Conservation (phyloP, 2,888 invertebrate genomes). For the Yponomeuta plumbellus region DNA sequence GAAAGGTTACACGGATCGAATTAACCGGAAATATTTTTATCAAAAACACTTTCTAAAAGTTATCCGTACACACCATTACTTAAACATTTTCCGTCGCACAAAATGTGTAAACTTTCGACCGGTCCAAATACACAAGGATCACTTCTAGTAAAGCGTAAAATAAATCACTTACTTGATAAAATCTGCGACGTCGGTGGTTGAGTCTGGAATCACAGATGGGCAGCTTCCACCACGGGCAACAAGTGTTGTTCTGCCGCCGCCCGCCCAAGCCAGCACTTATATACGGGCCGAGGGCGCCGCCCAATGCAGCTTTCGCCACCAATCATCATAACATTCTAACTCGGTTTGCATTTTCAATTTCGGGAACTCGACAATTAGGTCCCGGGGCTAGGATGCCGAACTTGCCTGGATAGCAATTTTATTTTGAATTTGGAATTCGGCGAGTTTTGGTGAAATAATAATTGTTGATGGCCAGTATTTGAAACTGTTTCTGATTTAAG, state of each 20-base stretch:
- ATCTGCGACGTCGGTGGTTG: too few species aligned
- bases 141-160: background rate
- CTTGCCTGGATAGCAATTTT: background rate
- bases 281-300: slow-evolving; percentile 56
- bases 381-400: background rate
- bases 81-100: too few species aligned
- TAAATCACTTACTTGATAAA: slow-evolving; percentile 19
- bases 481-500: too few species aligned
- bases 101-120: background rate
- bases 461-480: too few species aligned
- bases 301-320: slow-evolving; percentile 58
- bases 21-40: too few species aligned
- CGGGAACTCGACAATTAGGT: slow-evolving; percentile 3
- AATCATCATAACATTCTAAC: slow-evolving; percentile 51
- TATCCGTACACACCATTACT: too few species aligned
- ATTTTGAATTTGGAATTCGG: too few species aligned
- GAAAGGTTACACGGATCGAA: too few species aligned
- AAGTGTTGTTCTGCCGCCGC: slow-evolving; percentile 62
- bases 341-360: slow-evolving; percentile 65
- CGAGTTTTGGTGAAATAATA: too few species aligned
- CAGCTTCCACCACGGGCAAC: slow-evolving; percentile 51
- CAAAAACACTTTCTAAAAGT: too few species aligned
- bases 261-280: slow-evolving; percentile 56
- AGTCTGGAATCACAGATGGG: slow-evolving; percentile 25
- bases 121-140: background rate